Percentiles rank a stretch among this genome's conserved stretches.
Conservation (phyloP, 1,140 invertebrate species). For the Trissolcus basalis region DNA sequence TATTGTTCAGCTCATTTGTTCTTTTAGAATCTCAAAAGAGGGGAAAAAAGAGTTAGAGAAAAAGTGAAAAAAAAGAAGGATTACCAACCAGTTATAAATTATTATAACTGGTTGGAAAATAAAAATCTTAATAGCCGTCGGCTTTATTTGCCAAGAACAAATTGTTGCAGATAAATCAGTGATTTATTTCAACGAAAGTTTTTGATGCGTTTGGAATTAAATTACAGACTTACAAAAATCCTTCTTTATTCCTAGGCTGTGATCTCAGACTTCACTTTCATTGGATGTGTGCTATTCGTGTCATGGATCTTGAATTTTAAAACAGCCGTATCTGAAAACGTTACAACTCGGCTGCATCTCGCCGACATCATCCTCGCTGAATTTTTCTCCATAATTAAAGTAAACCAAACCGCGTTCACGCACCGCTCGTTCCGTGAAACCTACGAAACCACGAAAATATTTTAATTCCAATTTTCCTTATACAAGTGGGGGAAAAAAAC, state of each 20-base stretch:
- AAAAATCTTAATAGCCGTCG: too few species aligned
- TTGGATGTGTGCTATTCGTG: slow-evolving; percentile 19
- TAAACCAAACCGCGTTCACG: slow-evolving; percentile 17
- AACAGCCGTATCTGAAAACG: slow-evolving; percentile 5
- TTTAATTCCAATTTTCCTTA: slow-evolving; percentile 1
- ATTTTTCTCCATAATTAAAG: slow-evolving; percentile 34
- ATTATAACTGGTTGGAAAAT: too few species aligned
- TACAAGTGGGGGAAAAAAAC: too few species aligned
- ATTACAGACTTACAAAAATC: not conserved
- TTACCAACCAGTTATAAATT: too few species aligned
- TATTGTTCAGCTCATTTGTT: too few species aligned
- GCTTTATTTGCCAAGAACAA: too few species aligned
- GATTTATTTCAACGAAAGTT: not conserved
- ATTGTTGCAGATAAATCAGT: too few species aligned
- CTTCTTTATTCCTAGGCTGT: slow-evolving; percentile 23
- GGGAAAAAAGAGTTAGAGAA: too few species aligned
- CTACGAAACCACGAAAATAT: slow-evolving; percentile 30
- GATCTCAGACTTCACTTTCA: slow-evolving; percentile 37
- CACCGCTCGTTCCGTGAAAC: slow-evolving; percentile 5
- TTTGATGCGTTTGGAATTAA: not conserved
- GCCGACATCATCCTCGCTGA: too few species aligned
- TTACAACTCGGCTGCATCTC: not conserved
- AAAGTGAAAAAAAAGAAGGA: too few species aligned
- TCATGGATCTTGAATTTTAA: slow-evolving; percentile 48
- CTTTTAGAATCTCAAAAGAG: too few species aligned